A percentile compares a stretch with the other conserved stretches of the same genome.
These are phyloP conservation scores for Alosa alosa DNA, from an alignment of 2,113 vertebrate species.

Conservation along the genomic window DNA sequence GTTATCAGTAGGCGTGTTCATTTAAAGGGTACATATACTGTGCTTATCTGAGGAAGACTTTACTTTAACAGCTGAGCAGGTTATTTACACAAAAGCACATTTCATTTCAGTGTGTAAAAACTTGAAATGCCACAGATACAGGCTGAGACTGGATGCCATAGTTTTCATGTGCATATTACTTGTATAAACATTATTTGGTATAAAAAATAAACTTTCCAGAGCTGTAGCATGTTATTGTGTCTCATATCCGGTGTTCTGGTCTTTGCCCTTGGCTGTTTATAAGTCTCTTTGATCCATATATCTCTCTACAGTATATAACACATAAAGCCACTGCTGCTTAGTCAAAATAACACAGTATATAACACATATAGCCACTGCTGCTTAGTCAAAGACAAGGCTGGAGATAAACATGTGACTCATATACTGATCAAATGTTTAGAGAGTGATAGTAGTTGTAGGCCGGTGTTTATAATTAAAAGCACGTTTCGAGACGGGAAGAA, in stretches of 20 bases:
- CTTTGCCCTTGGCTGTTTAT: not conserved
- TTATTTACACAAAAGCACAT: not conserved
- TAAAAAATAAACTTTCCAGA: not conserved
- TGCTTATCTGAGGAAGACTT: not conserved
- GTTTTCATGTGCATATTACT: not conserved
- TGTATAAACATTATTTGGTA: not conserved
- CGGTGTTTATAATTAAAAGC: slow-evolving; percentile 31
- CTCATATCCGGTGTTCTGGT: not conserved
- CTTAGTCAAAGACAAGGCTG: not conserved
- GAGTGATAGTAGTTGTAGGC: slow-evolving; percentile 12
- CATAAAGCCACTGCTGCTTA: too few species aligned
- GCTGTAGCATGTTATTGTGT: not conserved
- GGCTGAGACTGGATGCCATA: not conserved
- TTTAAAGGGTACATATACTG: not conserved
- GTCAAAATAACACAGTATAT: too few species aligned
- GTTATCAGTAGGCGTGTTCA: not conserved
- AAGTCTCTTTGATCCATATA: not conserved
- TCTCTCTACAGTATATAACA: not conserved
- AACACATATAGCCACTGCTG: not conserved
- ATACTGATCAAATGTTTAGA: slow-evolving; percentile 42
- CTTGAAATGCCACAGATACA: not conserved
- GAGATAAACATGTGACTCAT: not conserved
- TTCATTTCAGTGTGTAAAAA: not conserved
- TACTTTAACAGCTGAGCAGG: not conserved
- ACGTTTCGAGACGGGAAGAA: not conserved